A percentile compares a stretch with the other conserved stretches of the same genome.
These are phyloP conservation scores for Chouioia cunea DNA, from an alignment of 2,888 invertebrate species.

Conservation along the genomic window DNA sequence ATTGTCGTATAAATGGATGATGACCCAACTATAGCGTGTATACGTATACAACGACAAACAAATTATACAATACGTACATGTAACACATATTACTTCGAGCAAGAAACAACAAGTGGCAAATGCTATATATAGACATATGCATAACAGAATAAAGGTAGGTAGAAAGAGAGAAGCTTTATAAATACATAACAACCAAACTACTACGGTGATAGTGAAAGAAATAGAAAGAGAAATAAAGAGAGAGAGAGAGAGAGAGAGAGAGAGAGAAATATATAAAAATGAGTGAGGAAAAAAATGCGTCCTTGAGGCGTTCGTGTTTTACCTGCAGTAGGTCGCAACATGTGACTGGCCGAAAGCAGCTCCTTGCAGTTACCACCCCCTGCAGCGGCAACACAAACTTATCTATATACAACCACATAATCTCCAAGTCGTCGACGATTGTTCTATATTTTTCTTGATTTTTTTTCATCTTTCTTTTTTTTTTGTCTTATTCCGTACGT, in stretches of 20 bases:
- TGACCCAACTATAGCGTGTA: conserved; percentile 30
- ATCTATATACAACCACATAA: conserved; percentile 66
- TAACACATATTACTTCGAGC: conserved; percentile 29
- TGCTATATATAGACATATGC: conserved; percentile 53
- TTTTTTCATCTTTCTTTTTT: conserved; percentile 40
- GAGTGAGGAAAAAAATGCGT: conserved; percentile 51
- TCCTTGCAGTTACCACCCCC: conserved; percentile 69
- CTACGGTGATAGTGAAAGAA: conserved; percentile 6
- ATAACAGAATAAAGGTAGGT: too few species aligned
- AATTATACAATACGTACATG: conserved; percentile 29
- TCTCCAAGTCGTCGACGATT: conserved; percentile 52
- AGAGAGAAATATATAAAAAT: conserved; percentile 56
- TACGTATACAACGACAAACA: conserved; percentile 44
- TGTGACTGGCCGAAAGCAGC: conserved; percentile 66
- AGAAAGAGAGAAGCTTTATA: conserved; percentile 61
- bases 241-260: conserved; percentile 30
- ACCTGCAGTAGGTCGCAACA: conserved; percentile 69
- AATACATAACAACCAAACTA: conserved; percentile 14
- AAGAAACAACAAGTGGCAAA: conserved; percentile 28
- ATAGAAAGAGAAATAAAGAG: conserved; percentile 10
- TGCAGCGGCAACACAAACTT: conserved; percentile 69
- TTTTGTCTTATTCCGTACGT: conserved; percentile 13
- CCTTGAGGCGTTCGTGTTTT: conserved; percentile 68
- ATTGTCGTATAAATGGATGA: conserved; percentile 22
- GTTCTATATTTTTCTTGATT: conserved; percentile 3